Evolutionary conservation across 2,797 vertebrate genomes (phyloP), one percentile per base, ranked within the genome.

Genomic region (Poecilia picta): DNA sequence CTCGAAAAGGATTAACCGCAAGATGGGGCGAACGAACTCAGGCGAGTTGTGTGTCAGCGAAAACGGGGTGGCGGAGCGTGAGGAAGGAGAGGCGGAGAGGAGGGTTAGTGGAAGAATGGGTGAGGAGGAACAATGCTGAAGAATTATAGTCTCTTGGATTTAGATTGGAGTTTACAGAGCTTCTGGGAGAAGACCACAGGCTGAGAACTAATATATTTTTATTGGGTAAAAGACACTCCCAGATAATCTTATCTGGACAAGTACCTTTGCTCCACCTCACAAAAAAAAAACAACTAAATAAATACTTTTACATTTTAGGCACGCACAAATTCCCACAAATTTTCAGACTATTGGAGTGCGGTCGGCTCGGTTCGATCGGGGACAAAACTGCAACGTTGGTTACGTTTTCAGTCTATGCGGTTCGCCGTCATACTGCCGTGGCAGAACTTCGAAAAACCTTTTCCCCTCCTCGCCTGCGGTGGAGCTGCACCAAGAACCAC

Each of bases 1-100:
- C 89, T 90, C 89, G 77, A 80, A 45, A 90, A 90, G 89, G 88
- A 89, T 90, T 81, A 84, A 90, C 95, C 94, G 89, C 94, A 94
- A 25, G 91, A 85, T 78, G 73, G 79, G 88, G 79, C 87, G 87
- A 89, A 89, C 90, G 76, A 86, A 91, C 82, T 81, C 87, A 82
- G 81, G 89, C 89, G 64, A 90, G 89, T 85, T 91, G 87, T 94
- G 92, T 91, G 93, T 94, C 92, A 90, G 91, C 80, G 8, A 86
- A 91, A 82, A 84, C 18, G 15, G 68, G 33, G 70, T n/a, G 28
- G 83, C 70, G 47, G 81, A 53, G 55, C 28, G 2, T 71, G 46
- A 59, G 85, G 73, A 72, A 18, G 31, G 13, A 64, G 31, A 18
- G 31, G 15, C 11, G 25, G 25, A 12, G 11, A 12, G 55, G n/a